Evolutionary conservation across 2,888 invertebrate species (phyloP), one percentile per base, ranked within the genome.

Genomic region (Acanthosepion esculentum): DNA sequence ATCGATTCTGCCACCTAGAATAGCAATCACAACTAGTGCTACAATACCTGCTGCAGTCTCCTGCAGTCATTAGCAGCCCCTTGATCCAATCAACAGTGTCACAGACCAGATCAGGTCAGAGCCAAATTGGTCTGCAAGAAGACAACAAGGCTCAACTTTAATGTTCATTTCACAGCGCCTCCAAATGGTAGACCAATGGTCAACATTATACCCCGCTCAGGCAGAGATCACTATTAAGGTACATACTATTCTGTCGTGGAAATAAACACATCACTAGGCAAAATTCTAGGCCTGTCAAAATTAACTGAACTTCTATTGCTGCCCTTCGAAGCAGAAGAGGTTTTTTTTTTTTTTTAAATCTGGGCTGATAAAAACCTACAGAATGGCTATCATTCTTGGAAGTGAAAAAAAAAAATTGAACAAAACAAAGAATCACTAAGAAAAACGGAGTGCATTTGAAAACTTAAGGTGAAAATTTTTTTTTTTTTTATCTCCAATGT

Each of bases 121-220:
- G 53, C 48, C 92, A 92, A 7, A 50, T 92, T 92, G 92, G 92
- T 92, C 92, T 92, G 92, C 48, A 92, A 92, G 92, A 92, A 92
- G 50, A 92, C 78, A 78, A 78, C n/a, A 78, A 78, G 78, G 78
- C 78, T n/a, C 78, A 78, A 78, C 78, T 78, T 78, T 78, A 78
- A 78, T 29, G 64, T 29, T 64, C 64, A 64, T 64, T 78, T 78
- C 78, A 59, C 59, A 78, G 78, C n/a, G 78, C n/a, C 15, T 12
- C 78, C 8, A 78, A 78, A 78, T 78, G 78, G 78, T n/a, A 78
- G 78, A 78, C 78, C 78, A 78, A 29, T 23, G 23, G 20, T 23
- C 59, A 59, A 59, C 59, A 59, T 59, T 78, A 78, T n/a, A 29
- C n/a, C 8, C n/a, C n/a, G n/a, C 78, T 78, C 29, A 78, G 78